Evolutionary conservation across 2,888 invertebrate species (phyloP).

Genomic region (Drosophila austrosaltans): DNA sequence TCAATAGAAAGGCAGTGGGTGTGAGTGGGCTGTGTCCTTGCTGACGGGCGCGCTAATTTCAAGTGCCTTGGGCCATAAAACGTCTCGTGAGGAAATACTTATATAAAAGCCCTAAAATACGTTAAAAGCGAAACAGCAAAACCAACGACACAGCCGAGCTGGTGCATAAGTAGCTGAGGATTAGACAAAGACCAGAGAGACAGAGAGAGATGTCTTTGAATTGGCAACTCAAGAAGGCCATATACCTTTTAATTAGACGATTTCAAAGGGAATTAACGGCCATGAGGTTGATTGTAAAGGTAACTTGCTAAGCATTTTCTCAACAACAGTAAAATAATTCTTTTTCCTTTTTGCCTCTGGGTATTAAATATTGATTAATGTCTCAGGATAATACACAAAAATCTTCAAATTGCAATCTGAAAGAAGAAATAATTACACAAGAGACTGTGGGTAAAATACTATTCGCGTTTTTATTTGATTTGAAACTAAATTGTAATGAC

Average conservation of each 20-base stretch:
- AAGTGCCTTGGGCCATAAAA: constrained; percentile 53
- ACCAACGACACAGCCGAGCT: constrained; percentile 36
- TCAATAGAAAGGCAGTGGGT: constrained; percentile 39
- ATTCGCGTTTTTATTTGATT: not conserved
- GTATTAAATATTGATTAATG: constrained; percentile 43
- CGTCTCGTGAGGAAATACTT: constrained; percentile 48
- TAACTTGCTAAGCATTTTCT: constrained; percentile 29
- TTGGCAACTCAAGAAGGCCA: constrained; percentile 40
- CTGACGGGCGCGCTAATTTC: constrained; percentile 47
- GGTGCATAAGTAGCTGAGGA: constrained; percentile 46
- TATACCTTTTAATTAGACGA: constrained; percentile 51
- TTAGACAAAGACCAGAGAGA: constrained; percentile 37
- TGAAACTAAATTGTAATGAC: constrained; percentile 1
- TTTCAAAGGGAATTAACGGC: constrained; percentile 43
- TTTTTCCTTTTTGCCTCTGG: constrained; percentile 23
- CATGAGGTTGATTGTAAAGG: constrained; percentile 35
- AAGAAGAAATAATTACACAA: not conserved
- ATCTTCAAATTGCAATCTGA: constrained; percentile 4
- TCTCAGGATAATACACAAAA: constrained; percentile 36
- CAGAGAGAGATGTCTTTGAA: constrained; percentile 17
- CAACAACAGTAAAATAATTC: not conserved
- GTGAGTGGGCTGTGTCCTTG: constrained; percentile 34
- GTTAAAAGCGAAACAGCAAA: constrained; percentile 37
- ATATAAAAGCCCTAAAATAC: constrained; percentile 49
- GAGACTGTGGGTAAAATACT: not conserved